Base-by-base conservation (phyloP, 2,888 invertebrate genomes). In the Pollenia amentaria region DNA sequence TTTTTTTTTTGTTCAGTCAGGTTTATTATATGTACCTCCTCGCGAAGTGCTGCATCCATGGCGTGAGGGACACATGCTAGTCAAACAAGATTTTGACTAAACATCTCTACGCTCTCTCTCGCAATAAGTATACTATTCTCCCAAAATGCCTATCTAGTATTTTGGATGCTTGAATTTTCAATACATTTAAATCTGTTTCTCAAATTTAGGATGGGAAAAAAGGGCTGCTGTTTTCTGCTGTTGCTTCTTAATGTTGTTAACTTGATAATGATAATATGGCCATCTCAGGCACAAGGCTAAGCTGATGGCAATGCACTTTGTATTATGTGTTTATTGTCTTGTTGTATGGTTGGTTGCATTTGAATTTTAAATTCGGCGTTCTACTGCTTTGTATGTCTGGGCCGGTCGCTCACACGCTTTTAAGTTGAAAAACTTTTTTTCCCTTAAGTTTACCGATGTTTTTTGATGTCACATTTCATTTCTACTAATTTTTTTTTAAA, bases 281-380 rank as follows among this genome's bases (percentile, higher is more conserved):
- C 80, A 84, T 84, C 84, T 77, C 87, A 84, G 84, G 72, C 80
- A 84, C 87, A 87, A 84, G 87, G 87, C 87, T 87, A 87, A 84
- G 53, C 84, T 81, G 44, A 77, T 87, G 84, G 80, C 87, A 87
- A 84, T 87, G 87, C 80, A 87, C 87, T 84, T 87, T 81, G 4
- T 60, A 62, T 79, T 79, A 51, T 62, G 53, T 79, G 69, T 7
- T 18, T 44, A 18, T 38, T 65, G 8, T 21, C 62, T 75, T 72
- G 38, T 85, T 48, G 51, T 18, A 29, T 57, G 38, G 10, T 62
- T 77, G 21, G 46, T 48, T 44, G 51, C 29, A 67, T 67, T 81
- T 64, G 40, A 69, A 12, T 16, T 46, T 53, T 73, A 40, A 77
- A 72, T 75, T 83, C 69, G 65, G 67, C 60, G 70, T 72, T 80